Conservation (phyloP, 37 sponge, comb jelly and placozoan genomes). For the Cliona cf. orientalis region DNA sequence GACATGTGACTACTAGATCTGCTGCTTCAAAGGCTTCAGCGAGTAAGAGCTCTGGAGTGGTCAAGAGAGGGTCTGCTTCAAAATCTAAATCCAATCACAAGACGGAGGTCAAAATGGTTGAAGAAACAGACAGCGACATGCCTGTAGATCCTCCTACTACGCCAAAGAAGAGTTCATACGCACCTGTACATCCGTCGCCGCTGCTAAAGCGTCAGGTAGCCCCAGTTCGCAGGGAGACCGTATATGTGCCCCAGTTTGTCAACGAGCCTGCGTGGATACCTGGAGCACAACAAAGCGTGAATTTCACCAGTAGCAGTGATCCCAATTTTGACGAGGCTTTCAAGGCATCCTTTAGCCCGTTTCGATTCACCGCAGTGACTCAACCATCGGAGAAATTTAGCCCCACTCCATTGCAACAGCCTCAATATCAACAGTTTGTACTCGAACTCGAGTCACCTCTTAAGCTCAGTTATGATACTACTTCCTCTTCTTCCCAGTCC, state of each 20-base stretch:
- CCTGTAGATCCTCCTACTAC: neutral
- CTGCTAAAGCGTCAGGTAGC: slow-evolving; percentile 7
- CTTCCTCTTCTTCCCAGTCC: too few species aligned
- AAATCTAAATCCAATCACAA: neutral
- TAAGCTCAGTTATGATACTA: too few species aligned
- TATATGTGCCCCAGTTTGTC: neutral
- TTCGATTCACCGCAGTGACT: slow-evolving; percentile 36
- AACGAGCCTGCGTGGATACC: slow-evolving; percentile 58
- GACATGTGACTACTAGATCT: too few species aligned
- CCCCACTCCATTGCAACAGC: too few species aligned
- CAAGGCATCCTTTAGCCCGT: neutral
- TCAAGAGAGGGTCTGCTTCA: too few species aligned
- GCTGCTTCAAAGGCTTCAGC: too few species aligned
- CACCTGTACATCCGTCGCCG: slow-evolving; percentile 15
- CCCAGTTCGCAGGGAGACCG: neutral
- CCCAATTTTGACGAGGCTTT: slow-evolving; percentile 37
- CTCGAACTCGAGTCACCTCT: too few species aligned
- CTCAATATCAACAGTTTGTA: too few species aligned
- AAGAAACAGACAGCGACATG: neutral
- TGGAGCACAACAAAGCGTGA: neutral
- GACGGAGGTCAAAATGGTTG: neutral
- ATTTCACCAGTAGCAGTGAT: neutral
- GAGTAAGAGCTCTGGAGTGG: too few species aligned
- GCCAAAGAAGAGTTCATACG: neutral
- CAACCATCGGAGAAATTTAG: too few species aligned